Evolutionary conservation across 2,888 invertebrate species (phyloP), one percentile per base, ranked within the genome.

Genomic region (Timema podura): DNA sequence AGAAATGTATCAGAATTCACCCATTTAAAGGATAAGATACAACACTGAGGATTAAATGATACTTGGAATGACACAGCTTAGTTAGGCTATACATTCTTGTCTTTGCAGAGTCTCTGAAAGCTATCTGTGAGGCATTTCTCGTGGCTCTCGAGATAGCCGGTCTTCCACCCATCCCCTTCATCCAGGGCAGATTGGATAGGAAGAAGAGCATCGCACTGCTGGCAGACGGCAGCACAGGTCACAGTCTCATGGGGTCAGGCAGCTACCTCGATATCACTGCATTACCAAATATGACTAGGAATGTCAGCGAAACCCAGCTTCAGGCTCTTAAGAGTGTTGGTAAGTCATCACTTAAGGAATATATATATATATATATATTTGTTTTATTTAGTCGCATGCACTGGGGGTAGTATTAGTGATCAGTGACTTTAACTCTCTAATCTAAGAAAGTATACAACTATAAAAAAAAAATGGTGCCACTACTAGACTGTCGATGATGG

Each of bases 281-380:
- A 13, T 67, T 74, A 13, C 73, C 75, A 11, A 73, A 73, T 51
- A 74, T 90, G 73, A 88, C 92, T 0, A 84, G 92, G 71, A 94
- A 94, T 79, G 89, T 93, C 11, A 93, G 93, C n/a, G 95, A 95
- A 81, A 91, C 92, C n/a, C 94, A 95, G 78, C 83, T 95, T 5
- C 85, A 91, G 10, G 91, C 91, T 48, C 84, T 94, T 64, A 88
- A 90, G 77, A 90, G 85, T 79, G 91, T 88, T 75, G 91, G 91
- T 91, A 79, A 82, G 85, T 80, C 45, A 30, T 30, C 30, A 3
- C 30, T 30, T 3, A 30, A 30, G 30, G 3, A 2, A 30, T 30
- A 30, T 30, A 64, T 66, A 59, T 51, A 9, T 48, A 45, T n/a
- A 30, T 30, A 64, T 66, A 59, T 51, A 9, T 48, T 44, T n/a